Evolutionary conservation across 2,113 vertebrate species (phyloP), one percentile per base, ranked within the genome.

Genomic region (Triplophysa tibetana): DNA sequence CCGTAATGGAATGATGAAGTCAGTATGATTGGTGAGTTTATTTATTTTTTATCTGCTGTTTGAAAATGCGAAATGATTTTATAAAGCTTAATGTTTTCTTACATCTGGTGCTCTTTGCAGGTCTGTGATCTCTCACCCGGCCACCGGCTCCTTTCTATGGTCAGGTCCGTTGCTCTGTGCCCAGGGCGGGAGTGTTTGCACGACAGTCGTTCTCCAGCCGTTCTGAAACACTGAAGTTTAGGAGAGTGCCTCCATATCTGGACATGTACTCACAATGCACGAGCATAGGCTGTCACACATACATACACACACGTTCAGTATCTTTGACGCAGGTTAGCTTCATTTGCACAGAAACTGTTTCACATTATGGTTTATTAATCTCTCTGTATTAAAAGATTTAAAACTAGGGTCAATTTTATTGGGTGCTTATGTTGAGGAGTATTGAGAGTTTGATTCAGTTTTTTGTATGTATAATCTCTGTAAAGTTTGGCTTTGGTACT

Each of bases 161-260:
- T 84, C 85, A 45, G 76, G 61, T 75, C 66, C 26, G 45, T 8
- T 16, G 81, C 48, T 24, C 84, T 72, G 80, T 77, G 69, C 77
- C 23, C 10, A 11, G 56, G 77, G 70, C 73, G 70, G 41, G 83
- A 29, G 81, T 64, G 45, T 65, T 75, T 56, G 66, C 56, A 10
- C 50, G 68, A 17, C 43, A 84, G 75, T 41, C 77, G 79, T 45
- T 29, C 4, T 70, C 4, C 1, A 63, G 81, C 61, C 29, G 26
- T 70, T 70, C 84, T 66, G 86, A 79, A 76, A 79, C 66, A 38
- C 43, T 68, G 75, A 60, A 43, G 61, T 77, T 84, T 73, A 79
- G 68, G 87, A 84, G 84, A 85, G 86, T 89, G 89, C 87, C 89
- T 88, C 82, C 5, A 79, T 80, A 75, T 56, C 65, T 77, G 72